Conservation (phyloP, 1,140 invertebrate species). For the Trialeurodes vaporariorum region DNA sequence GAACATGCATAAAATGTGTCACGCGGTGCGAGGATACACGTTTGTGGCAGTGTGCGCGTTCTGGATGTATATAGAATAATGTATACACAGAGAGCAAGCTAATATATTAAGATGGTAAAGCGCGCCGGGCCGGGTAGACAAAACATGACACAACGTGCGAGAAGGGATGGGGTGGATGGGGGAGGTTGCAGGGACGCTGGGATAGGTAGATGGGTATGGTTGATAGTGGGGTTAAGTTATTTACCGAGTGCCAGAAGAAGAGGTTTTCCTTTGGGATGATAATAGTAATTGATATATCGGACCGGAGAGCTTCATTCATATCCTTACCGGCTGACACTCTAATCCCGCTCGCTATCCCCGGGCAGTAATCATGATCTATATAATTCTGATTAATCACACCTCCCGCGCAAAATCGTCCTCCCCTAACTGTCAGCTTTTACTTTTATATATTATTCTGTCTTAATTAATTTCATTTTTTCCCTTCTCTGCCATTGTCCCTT, state of each 20-base stretch:
- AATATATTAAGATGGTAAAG: neutral
- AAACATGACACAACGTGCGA: neutral
- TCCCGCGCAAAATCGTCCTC: neutral
- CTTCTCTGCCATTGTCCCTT: neutral
- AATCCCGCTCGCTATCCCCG: neutral
- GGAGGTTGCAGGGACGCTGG: neutral
- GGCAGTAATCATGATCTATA: neutral
- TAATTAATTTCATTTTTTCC: neutral
- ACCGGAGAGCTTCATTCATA: neutral
- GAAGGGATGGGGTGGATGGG: neutral
- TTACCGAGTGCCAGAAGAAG: neutral
- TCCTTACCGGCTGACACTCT: neutral
- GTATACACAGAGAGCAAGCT: neutral
- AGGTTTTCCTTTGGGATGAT: neutral
- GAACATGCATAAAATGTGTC: neutral
- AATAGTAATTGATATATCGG: conserved; percentile 1
- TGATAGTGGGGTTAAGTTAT: neutral
- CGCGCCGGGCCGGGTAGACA: neutral
- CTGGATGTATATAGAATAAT: neutral
- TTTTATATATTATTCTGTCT: neutral
- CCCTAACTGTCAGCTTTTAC: neutral
- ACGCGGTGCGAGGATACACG: neutral
- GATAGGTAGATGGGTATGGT: neutral
- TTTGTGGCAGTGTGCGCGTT: neutral
- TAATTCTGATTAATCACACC: neutral